Conservation (phyloP, 2,888 invertebrate species). For the Phaedon cochleariae region DNA sequence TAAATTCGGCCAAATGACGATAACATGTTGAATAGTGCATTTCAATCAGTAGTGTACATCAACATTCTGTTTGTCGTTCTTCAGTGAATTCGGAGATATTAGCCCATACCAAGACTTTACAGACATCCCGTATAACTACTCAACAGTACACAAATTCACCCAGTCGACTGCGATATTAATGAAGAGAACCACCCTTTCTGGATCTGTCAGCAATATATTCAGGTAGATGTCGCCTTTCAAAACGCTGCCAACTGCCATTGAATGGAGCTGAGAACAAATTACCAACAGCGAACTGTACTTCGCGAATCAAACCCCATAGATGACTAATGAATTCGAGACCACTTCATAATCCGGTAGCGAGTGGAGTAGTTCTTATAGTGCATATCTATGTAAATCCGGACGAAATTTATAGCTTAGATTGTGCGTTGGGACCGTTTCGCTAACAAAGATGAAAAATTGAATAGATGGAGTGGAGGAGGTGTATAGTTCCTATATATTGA, state of each 20-base stretch:
- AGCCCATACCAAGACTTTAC: no score
- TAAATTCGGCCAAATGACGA: no score
- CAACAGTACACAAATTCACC: not conserved
- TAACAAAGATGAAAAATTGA: not conserved
- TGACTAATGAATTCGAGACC: slow-evolving; percentile 48
- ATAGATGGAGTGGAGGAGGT: no score
- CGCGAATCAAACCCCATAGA: slow-evolving; percentile 46
- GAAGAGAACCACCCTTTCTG: not conserved
- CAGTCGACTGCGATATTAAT: not conserved
- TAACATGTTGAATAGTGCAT: no score
- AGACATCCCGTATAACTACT: not conserved
- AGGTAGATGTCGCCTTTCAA: slow-evolving; percentile 23
- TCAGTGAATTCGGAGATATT: no score
- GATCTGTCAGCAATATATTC: slow-evolving; percentile 2
- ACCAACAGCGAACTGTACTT: slow-evolving; percentile 53
- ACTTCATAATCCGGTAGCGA: slow-evolving; percentile 39
- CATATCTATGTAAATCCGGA: slow-evolving; percentile 44
- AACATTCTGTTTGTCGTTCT: no score
- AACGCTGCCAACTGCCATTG: slow-evolving; percentile 35
- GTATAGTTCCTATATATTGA: no score
- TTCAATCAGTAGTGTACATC: no score
- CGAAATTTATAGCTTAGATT: slow-evolving; percentile 39
- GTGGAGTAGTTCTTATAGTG: slow-evolving; percentile 40
- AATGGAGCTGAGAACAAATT: slow-evolving; percentile 52
- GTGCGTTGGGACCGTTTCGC: slow-evolving; percentile 11